Percentiles rank a stretch among this genome's conserved stretches.
phyloP scores from a whole-genome alignment of 2,888 invertebrate species.

The Yponomeuta sedellus region DNA sequence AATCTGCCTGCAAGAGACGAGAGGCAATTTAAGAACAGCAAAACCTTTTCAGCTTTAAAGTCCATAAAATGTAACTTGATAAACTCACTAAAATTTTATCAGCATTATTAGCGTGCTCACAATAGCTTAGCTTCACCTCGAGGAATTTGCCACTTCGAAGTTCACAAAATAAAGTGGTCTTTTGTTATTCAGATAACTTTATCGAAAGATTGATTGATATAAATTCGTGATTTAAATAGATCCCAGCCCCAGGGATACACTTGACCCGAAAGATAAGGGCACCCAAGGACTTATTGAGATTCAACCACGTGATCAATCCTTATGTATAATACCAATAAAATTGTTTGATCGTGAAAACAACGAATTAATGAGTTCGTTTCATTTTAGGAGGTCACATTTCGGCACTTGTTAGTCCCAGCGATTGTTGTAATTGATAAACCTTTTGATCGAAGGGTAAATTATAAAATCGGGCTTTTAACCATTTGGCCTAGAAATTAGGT shows the following conservation, averaged over 20 bases:
- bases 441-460: not conserved
- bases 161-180: not conserved
- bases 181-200: not conserved
- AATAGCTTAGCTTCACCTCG: too few species aligned
- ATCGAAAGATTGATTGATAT: not conserved
- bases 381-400: too few species aligned
- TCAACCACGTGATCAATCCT: not conserved
- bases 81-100: too few species aligned
- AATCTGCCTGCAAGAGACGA: too few species aligned
- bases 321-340: not conserved
- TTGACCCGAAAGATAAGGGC: not conserved
- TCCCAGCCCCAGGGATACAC: not conserved
- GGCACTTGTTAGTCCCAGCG: too few species aligned
- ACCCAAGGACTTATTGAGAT: not conserved
- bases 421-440: not conserved
- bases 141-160: too few species aligned
- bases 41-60: too few species aligned
- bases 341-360: not conserved
- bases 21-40: too few species aligned
- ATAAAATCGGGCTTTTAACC: too few species aligned
- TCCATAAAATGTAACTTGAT: too few species aligned
- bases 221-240: not conserved
- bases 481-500: too few species aligned
- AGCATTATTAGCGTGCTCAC: too few species aligned
- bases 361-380: not conserved